These are phyloP conservation scores for Hystrix brachyura DNA, from an alignment of 2,113 vertebrate genomes.

Conservation along the genomic window DNA sequence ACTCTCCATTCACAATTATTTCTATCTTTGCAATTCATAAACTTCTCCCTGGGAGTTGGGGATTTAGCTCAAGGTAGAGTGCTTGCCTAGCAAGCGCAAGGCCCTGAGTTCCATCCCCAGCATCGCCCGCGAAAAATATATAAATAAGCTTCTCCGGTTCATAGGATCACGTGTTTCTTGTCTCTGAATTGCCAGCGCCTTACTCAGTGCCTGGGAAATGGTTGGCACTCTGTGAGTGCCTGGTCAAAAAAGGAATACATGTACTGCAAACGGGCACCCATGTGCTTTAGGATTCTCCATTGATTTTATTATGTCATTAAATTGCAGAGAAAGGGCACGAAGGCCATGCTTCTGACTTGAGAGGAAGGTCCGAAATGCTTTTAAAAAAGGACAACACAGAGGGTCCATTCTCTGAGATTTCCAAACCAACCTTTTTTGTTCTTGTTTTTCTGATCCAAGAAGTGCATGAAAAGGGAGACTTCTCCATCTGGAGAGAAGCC, in stretches of 20 bases:
- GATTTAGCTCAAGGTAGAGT: too few species aligned
- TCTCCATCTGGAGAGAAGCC: conserved; percentile 73
- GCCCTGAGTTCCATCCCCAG: too few species aligned
- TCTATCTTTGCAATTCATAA: neutral
- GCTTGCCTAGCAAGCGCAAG: too few species aligned
- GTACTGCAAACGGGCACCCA: neutral
- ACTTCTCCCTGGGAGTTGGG: neutral
- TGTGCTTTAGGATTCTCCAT: neutral
- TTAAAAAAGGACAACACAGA: neutral
- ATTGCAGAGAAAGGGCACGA: neutral
- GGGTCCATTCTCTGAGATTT: conserved; percentile 16
- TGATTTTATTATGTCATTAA: neutral
- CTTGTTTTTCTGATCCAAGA: conserved; percentile 63
- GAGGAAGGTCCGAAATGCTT: neutral
- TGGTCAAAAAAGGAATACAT: neutral
- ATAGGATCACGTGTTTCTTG: neutral
- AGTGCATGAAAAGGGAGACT: conserved; percentile 23
- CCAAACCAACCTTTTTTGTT: neutral
- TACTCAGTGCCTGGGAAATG: neutral
- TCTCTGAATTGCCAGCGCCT: neutral
- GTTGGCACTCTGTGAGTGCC: neutral
- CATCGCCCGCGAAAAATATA: too few species aligned
- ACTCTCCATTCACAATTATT: neutral
- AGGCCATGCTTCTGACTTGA: neutral
- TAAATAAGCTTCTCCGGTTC: neutral